Percentiles rank a stretch among this genome's conserved stretches.
Evolutionary conservation across 2,113 vertebrate genomes (phyloP).

Genomic region (Rhinichthys klamathensis): DNA sequence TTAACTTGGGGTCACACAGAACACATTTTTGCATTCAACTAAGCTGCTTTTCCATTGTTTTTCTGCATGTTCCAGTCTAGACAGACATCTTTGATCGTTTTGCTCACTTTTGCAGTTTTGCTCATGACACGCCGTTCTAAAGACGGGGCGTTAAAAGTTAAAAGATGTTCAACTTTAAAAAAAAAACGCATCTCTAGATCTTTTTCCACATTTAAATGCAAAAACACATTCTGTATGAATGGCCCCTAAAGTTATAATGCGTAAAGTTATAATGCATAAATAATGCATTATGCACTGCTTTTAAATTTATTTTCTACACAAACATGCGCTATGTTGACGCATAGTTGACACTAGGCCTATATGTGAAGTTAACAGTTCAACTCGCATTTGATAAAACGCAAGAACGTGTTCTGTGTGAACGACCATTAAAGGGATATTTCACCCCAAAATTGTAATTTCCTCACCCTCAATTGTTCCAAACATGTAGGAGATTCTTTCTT

Average conservation of each 20-base stretch:
- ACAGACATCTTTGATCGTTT: too few species aligned
- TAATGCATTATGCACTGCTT: neutral
- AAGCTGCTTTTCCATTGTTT: neutral
- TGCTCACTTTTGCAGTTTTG: too few species aligned
- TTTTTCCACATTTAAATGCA: neutral
- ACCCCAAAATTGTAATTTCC: too few species aligned
- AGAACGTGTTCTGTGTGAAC: neutral
- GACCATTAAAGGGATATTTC: neutral
- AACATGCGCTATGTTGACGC: neutral
- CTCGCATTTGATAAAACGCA: neutral
- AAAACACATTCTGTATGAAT: neutral
- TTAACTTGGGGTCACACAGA: neutral
- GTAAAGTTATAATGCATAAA: too few species aligned
- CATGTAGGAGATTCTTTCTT: too few species aligned
- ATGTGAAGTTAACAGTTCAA: neutral
- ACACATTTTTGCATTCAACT: neutral
- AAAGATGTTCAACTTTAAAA: neutral
- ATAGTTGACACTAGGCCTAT: too few species aligned
- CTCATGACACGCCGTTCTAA: neutral
- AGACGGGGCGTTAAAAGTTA: neutral
- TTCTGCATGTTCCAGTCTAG: neutral
- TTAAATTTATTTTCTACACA: neutral
- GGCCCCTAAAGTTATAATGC: neutral
- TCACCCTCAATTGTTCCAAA: too few species aligned
- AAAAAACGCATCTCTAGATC: neutral